Base-by-base conservation (phyloP, 2,888 invertebrate species). In the Cheilosia scutellata region DNA sequence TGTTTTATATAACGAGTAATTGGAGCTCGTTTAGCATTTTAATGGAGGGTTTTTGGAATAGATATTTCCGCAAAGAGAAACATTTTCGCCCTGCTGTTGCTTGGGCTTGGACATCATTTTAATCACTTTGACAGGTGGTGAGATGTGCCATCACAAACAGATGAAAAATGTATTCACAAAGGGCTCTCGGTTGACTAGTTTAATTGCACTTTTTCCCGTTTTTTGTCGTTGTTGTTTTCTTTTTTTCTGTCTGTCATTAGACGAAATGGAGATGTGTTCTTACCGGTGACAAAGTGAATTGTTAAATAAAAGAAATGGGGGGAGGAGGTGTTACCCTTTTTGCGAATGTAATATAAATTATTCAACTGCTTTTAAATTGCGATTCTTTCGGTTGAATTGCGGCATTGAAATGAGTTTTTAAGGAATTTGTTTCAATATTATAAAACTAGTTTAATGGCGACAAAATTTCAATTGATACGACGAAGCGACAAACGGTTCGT, bases 11-110 rank as follows among this genome's bases (percentile, higher is more conserved):
- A 78, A 74, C 82, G 74, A 87, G 87, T 82, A 87, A 87, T 87
- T 87, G 77, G 63, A 78, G 77, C 82, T 82, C 74, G 87, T 87
- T 86, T 82, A 87, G 74, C 70, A 87, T 87, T 87, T 87, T 87
- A 82, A 87, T 87, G 87, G 77, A 82, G 44, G 74, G 65, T 86
- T 74, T 77, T 77, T 58, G 42, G 13, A 66, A 72, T 72, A 71
- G 71, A 71, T 62, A 62, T 83, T 74, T 60, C 53, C 62, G 65
- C 58, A 66, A 27, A 25, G 13, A 47, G 40, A 53, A 75, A 75
- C 63, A 75, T 84, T 47, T 76, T 75, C 66, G 75, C 63, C 57
- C 71, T 71, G 86, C 33, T 74, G 66, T 51, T 66, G 60, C 57
- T 53, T 7, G n/a, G 27, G 63, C 62, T 68, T 44, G 68, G 76